A percentile compares a stretch with the other conserved stretches of the same genome.
Conservation (phyloP, 2,113 vertebrate genomes). For the Trochalopteron elliotii region DNA sequence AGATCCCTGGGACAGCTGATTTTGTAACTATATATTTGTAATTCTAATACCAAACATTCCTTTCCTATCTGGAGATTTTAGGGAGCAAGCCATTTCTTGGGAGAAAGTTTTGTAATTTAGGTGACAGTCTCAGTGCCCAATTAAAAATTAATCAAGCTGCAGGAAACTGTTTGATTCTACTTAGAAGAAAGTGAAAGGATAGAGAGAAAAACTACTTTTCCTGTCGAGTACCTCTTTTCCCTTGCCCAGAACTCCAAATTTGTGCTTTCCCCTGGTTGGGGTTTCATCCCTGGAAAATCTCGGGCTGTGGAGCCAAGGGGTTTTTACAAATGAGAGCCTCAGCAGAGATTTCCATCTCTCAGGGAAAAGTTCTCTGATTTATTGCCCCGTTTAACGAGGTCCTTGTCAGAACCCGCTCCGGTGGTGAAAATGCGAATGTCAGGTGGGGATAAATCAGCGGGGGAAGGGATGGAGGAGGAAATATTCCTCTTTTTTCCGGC, state of each 20-base stretch:
- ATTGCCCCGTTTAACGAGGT: background rate
- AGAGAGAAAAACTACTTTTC: background rate
- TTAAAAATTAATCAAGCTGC: no score
- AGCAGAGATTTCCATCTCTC: background rate
- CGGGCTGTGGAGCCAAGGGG: background rate
- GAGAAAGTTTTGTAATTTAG: no score
- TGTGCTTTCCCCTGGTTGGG: background rate
- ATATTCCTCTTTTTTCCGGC: background rate
- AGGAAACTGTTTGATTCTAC: no score
- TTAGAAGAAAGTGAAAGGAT: no score
- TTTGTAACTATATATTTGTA: no score
- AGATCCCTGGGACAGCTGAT: background rate
- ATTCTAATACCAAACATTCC: no score
- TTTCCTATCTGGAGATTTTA: no score
- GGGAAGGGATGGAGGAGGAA: background rate
- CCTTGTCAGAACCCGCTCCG: background rate
- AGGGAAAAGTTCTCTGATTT: conserved; percentile 12
- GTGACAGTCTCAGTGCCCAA: no score
- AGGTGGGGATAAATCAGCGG: conserved; percentile 10
- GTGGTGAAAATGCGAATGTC: background rate
- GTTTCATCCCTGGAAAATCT: background rate
- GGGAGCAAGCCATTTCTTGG: no score
- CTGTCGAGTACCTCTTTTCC: background rate
- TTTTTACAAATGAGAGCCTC: background rate
- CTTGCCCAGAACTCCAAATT: background rate